A percentile compares a stretch with the other conserved stretches of the same genome.
Evolutionary conservation across 2,797 vertebrate species (phyloP).

Genomic region (Dryobates pubescens): DNA sequence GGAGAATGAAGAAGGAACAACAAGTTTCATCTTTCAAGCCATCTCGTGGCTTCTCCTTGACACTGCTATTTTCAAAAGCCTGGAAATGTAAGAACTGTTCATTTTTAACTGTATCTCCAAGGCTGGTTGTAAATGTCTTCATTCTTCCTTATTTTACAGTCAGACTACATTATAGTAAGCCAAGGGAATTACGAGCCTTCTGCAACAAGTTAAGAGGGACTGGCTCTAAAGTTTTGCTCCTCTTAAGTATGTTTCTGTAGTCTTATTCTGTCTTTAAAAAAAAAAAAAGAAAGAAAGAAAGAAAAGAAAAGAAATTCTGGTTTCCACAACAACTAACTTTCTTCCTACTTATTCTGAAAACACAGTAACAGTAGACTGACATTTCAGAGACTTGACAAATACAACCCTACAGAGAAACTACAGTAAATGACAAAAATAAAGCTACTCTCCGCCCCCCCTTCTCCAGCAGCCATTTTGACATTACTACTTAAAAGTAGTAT

Average conservation of each 20-base stretch:
- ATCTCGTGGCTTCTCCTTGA: not conserved
- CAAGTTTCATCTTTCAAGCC: not conserved
- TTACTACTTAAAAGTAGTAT: not conserved
- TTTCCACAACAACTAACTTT: not conserved
- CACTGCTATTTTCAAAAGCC: not conserved
- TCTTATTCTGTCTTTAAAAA: not conserved
- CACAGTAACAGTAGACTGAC: not conserved
- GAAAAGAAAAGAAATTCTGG: not conserved
- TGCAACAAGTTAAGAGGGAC: not conserved
- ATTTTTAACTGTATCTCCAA: not conserved
- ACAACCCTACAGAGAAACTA: not conserved
- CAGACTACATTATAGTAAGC: not conserved
- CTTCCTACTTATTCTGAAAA: not conserved
- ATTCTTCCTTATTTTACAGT: not conserved
- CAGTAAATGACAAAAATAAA: conserved; percentile 20
- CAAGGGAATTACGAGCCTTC: not conserved
- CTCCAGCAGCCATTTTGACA: conserved; percentile 38
- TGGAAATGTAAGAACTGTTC: not conserved
- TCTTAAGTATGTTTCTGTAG: not conserved
- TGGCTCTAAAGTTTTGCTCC: not conserved
- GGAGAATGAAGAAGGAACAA: not conserved
- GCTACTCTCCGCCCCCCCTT: fast-evolving
- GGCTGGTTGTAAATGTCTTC: not conserved
- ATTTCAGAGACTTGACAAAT: not conserved
- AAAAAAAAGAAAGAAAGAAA: too few relatives aligned